phyloP scores from a whole-genome alignment of 2,113 vertebrate genomes.

The Peromyscus californicus region DNA sequence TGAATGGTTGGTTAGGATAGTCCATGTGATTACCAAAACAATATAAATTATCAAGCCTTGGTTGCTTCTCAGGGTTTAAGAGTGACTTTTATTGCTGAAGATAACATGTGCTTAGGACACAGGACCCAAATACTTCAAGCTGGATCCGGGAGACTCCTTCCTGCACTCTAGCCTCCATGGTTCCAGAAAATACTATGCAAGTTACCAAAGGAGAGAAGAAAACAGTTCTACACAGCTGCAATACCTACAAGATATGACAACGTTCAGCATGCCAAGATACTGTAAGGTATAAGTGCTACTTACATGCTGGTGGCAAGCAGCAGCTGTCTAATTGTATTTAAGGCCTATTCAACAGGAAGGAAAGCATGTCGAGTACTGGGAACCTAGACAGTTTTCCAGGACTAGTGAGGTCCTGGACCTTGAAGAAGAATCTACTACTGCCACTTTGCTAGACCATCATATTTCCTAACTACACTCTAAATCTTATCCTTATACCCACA shows the following conservation, averaged over 20 bases:
- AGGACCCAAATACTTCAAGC: neutral
- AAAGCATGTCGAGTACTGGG: neutral
- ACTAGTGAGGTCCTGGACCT: neutral
- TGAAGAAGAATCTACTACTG: neutral
- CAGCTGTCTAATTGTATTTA: neutral
- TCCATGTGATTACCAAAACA: neutral
- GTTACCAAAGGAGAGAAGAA: neutral
- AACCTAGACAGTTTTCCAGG: neutral
- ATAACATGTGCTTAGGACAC: neutral
- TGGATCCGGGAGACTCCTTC: neutral
- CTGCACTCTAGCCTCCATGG: neutral
- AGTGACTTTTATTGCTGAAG: neutral
- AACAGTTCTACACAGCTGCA: neutral
- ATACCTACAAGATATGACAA: neutral
- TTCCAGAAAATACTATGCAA: neutral
- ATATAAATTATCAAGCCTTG: neutral
- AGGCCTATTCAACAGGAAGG: neutral
- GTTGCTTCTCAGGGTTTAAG: neutral
- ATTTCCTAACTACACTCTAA: neutral
- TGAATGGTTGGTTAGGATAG: neutral
- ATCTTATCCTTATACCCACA: neutral
- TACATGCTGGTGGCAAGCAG: neutral
- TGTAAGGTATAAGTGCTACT: neutral
- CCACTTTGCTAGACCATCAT: neutral
- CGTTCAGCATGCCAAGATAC: neutral